Conservation (phyloP, 2,113 vertebrate species). For the Cathartes aura region DNA sequence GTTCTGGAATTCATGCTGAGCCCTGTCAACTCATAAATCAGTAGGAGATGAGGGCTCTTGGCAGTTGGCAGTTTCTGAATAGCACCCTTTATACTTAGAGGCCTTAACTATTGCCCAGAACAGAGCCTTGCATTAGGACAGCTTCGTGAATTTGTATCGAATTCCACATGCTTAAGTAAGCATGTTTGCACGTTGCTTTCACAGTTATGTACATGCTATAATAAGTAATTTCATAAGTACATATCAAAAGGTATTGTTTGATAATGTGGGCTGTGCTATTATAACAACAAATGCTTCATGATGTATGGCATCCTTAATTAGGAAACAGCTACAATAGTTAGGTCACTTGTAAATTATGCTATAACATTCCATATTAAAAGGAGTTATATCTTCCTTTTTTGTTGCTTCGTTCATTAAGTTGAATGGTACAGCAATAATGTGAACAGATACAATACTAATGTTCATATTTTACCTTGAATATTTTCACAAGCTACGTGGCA, state of each 20-base stretch:
- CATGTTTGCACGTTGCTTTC: background rate
- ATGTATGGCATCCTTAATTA: background rate
- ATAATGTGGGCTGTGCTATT: background rate
- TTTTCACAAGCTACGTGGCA: background rate
- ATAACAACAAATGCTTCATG: background rate
- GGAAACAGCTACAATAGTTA: background rate
- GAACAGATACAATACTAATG: background rate
- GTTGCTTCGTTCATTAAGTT: background rate
- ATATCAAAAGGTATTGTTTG: background rate
- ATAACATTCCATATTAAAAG: background rate
- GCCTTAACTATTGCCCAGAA: background rate
- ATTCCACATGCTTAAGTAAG: background rate
- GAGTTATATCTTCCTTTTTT: background rate
- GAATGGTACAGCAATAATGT: accelerated
- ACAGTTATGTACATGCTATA: background rate
- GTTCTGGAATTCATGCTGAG: background rate
- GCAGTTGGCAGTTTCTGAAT: constrained; percentile 42
- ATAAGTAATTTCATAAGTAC: background rate
- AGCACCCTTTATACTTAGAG: constrained; percentile 7
- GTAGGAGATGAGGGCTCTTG: background rate
- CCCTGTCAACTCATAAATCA: background rate
- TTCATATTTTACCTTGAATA: background rate
- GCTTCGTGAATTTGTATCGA: background rate
- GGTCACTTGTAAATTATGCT: background rate
- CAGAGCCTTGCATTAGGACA: background rate